A percentile compares a stretch with the other conserved stretches of the same genome.
Evolutionary conservation across 2,888 invertebrate species (phyloP).

Genomic region (Calliphora vomitoria): DNA sequence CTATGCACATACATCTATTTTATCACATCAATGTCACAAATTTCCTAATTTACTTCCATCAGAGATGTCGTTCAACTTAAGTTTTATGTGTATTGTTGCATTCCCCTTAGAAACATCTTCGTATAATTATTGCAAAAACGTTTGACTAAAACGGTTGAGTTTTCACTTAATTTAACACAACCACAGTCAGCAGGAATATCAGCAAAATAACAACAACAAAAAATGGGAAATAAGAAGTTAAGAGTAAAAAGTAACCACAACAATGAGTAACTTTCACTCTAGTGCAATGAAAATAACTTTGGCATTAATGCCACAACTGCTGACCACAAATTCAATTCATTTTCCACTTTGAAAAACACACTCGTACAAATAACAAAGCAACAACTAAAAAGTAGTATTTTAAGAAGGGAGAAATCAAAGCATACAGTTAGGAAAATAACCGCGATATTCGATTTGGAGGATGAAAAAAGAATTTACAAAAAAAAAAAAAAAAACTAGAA

Average conservation of each 20-base stretch:
- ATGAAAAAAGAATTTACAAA: slow-evolving; percentile 17
- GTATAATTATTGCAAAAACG: slow-evolving; percentile 44
- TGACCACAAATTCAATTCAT: slow-evolving; percentile 79
- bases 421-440: slow-evolving; percentile 36
- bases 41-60: not conserved
- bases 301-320: slow-evolving; percentile 63
- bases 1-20: not conserved
- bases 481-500: not conserved
- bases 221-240: slow-evolving; percentile 12
- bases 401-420: slow-evolving; percentile 56
- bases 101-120: not conserved
- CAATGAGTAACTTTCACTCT: slow-evolving; percentile 60
- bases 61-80: slow-evolving; percentile 24
- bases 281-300: slow-evolving; percentile 64
- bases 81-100: slow-evolving; percentile 7
- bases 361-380: not conserved
- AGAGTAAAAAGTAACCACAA: slow-evolving; percentile 42
- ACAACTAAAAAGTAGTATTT: slow-evolving; percentile 14
- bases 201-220: not conserved
- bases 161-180: slow-evolving; percentile 66
- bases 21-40: not conserved
- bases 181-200: slow-evolving; percentile 33
- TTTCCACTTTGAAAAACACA: slow-evolving; percentile 64
- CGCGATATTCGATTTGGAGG: slow-evolving; percentile 59
- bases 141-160: slow-evolving; percentile 42